Conservation (phyloP, 2,888 invertebrate genomes). For the Diloba caeruleocephala region DNA sequence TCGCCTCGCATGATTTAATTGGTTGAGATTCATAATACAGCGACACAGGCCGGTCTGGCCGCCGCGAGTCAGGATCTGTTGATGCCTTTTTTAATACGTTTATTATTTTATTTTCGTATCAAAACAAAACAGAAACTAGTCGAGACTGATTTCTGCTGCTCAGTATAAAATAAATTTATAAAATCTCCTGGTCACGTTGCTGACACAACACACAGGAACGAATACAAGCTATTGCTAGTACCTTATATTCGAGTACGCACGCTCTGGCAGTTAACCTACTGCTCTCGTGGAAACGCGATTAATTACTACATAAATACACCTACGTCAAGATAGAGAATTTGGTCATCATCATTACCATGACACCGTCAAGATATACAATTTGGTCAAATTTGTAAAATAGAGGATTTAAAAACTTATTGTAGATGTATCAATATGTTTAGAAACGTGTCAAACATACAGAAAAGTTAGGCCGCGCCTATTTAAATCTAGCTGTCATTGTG, state of each 20-base stretch:
- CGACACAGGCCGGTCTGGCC: constrained; percentile 2
- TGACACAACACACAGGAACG: neutral
- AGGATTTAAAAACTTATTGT: constrained; percentile 5
- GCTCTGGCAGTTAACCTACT: neutral
- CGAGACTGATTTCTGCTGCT: neutral
- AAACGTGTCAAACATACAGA: constrained; percentile 1
- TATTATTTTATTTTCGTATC: constrained; percentile 7
- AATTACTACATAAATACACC: constrained; percentile 3
- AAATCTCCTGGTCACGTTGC: constrained; percentile 17
- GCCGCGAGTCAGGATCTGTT: neutral
- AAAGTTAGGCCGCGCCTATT: constrained; percentile 9
- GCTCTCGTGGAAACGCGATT: neutral
- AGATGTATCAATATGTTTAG: constrained; percentile 4
- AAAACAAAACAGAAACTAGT: constrained; percentile 1
- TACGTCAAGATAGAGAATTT: constrained; percentile 22
- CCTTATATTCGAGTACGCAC: neutral
- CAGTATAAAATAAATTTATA: constrained; percentile 8
- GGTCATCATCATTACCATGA: too few relatives aligned
- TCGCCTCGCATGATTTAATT: constrained; percentile 3
- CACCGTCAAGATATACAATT: constrained; percentile 16
- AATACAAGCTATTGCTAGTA: neutral
- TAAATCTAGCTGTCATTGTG: too few relatives aligned
- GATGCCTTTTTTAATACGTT: too few relatives aligned
- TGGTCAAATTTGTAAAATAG: constrained; percentile 26
- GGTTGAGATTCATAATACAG: neutral